These are phyloP conservation scores for Dolomedes plantarius DNA, from an alignment of 2,888 invertebrate genomes.

Conservation along the genomic window DNA sequence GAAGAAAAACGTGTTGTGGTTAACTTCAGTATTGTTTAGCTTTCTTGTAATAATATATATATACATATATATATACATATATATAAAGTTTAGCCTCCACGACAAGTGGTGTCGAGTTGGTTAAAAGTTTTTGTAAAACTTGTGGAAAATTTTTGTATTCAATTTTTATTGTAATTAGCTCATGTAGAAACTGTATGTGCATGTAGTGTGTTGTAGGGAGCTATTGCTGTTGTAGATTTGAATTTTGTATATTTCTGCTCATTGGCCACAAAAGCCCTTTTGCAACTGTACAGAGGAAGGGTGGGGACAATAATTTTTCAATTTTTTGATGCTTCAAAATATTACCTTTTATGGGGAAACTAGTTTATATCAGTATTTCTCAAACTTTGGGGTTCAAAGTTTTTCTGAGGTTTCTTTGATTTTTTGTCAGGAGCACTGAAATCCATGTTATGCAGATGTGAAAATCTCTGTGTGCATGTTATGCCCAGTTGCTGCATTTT, in stretches of 20 bases:
- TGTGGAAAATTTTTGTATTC: slow-evolving; percentile 70
- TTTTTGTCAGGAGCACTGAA: no score
- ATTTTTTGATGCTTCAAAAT: background rate
- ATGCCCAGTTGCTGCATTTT: no score
- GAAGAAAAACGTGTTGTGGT: slow-evolving; percentile 57
- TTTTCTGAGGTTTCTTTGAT: no score
- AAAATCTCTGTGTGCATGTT: no score
- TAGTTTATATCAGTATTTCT: background rate
- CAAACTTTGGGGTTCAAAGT: background rate
- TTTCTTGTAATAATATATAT: slow-evolving; percentile 70
- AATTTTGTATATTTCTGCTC: slow-evolving; percentile 72
- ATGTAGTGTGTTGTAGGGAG: slow-evolving; percentile 69
- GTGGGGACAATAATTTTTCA: slow-evolving; percentile 38
- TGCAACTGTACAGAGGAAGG: slow-evolving; percentile 65
- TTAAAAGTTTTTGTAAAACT: slow-evolving; percentile 66
- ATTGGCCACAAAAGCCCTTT: slow-evolving; percentile 69
- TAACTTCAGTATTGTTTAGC: slow-evolving; percentile 71
- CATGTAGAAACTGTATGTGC: slow-evolving; percentile 60
- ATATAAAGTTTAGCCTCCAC: slow-evolving; percentile 39
- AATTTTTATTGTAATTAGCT: slow-evolving; percentile 71
- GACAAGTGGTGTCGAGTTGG: slow-evolving; percentile 34
- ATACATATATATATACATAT: slow-evolving; percentile 49
- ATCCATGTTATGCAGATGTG: no score
- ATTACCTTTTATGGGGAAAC: background rate
- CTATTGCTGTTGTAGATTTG: slow-evolving; percentile 70